Percentiles rank a stretch among this genome's conserved stretches.
These are phyloP conservation scores for Kradibia gibbosae DNA, from an alignment of 1,140 invertebrate species.

Conservation along the genomic window DNA sequence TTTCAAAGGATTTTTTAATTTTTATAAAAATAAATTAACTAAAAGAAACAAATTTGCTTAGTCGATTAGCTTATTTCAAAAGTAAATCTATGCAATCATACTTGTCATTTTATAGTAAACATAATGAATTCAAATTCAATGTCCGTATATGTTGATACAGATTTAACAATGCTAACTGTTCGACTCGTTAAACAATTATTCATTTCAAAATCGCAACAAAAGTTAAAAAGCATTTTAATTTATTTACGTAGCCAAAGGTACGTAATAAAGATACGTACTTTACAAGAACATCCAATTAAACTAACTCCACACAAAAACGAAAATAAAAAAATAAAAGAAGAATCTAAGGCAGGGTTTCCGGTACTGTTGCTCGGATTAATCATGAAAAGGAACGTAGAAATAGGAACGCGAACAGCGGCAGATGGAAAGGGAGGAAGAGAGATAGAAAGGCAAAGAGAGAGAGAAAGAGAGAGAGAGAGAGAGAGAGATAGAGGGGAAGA, in stretches of 20 bases:
- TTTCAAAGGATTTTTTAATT: too few species aligned
- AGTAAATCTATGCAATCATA: too few species aligned
- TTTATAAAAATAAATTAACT: too few species aligned
- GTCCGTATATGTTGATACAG: not conserved
- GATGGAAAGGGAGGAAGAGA: not conserved
- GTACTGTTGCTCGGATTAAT: constrained; percentile 39
- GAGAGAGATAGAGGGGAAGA: not conserved
- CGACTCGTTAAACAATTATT: constrained; percentile 15
- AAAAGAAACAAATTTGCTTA: too few species aligned
- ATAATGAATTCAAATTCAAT: too few species aligned
- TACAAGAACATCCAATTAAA: constrained; percentile 35
- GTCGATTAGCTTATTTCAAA: too few species aligned
- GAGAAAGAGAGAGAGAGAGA: not conserved
- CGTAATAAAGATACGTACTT: constrained; percentile 36
- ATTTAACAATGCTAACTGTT: not conserved
- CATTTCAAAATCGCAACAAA: constrained; percentile 14
- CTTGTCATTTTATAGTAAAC: too few species aligned
- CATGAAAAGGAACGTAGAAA: constrained; percentile 36
- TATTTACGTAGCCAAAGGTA: constrained; percentile 27
- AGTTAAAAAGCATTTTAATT: constrained; percentile 42
- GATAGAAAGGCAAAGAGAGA: not conserved
- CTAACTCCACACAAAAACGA: not conserved
- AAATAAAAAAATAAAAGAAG: constrained; percentile 44
- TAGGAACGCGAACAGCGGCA: constrained; percentile 22
- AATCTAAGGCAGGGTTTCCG: constrained; percentile 56